Evolutionary conservation across 2,888 invertebrate genomes (phyloP).

Genomic region (Mamestra brassicae): DNA sequence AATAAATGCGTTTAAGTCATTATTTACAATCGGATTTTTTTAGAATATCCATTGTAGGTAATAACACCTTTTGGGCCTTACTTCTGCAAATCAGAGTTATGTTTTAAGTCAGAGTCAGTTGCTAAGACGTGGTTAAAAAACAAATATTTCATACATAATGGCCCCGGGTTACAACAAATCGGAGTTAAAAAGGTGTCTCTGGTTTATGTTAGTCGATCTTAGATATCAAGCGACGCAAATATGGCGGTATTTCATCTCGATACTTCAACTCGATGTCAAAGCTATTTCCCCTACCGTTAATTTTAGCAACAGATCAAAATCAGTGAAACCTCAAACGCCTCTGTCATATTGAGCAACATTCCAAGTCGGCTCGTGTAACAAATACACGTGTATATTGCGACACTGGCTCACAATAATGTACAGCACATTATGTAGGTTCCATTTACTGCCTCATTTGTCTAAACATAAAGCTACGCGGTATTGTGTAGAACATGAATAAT

Average conservation of each 20-base stretch:
- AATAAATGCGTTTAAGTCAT: too few species aligned
- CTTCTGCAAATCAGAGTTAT: too few species aligned
- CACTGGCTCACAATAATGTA: neutral
- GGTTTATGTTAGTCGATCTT: too few species aligned
- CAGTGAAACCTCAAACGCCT: neutral
- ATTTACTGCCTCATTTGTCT: neutral
- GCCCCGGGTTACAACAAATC: too few species aligned
- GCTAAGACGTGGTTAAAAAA: too few species aligned
- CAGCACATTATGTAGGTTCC: neutral
- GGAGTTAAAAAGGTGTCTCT: too few species aligned
- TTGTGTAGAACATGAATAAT: conserved; percentile 2
- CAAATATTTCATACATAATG: too few species aligned
- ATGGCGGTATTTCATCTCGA: neutral
- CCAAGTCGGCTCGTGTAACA: conserved; percentile 15
- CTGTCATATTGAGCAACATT: neutral
- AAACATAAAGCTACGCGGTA: neutral
- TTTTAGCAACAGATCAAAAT: conserved; percentile 5
- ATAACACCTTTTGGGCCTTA: too few species aligned
- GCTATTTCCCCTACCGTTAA: neutral
- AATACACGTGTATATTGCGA: conserved; percentile 7
- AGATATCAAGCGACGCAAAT: too few species aligned
- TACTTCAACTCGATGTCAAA: conserved; percentile 1
- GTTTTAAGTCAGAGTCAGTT: too few species aligned
- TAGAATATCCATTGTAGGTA: too few species aligned
- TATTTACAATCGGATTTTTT: too few species aligned